Base-by-base conservation (phyloP, 2,888 invertebrate genomes). In the Nyleta sp. region DNA sequence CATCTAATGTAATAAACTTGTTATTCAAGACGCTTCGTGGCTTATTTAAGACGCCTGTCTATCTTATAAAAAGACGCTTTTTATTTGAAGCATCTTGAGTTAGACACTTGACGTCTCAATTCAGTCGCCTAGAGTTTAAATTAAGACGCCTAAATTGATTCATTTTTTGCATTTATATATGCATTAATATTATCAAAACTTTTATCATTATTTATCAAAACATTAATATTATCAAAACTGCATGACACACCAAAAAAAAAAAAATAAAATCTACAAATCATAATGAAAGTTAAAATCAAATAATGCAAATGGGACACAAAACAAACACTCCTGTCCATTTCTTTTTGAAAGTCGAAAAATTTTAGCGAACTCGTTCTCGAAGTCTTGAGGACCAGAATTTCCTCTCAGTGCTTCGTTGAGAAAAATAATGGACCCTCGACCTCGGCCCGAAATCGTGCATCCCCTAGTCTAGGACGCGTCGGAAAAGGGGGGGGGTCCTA, bases 341-440 rank as follows among this genome's bases (percentile, higher is more conserved):
- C 33, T 72, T 50, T 50, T 57, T 24, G 33, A 72, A 62, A 28
- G 44, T 15, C 35, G 38, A 71, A 73, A 73, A 73, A 57, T 65
- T 50, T 8, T 20, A 38, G 20, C 38, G 22, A 60, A 74, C 73
- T 65, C 52, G 73, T 74, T 74, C 18, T 6, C 40, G 13, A 42
- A 33, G 60, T 55, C 10, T 33, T 5, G 46, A 53, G 28, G 59
- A 67, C 67, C 44, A 74, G 59, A 74, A 67, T 53, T 59, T 81
- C 76, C 82, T 80, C 78, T 20, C 48, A 31, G 24, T 55, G 68
- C 67, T 72, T 60, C 64, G 57, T 75, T 65, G 67, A 80, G 78
- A 78, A 76, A 79, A 79, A 65, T 73, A 83, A 82, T 80, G 71
- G 44, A 71, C 81, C 75, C 78, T 73, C 72, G 80, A 71, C 42